Percentiles rank a stretch among this genome's conserved stretches.
Evolutionary conservation across 1,140 invertebrate genomes (phyloP).

Genomic region (Penaeus vannamei): DNA sequence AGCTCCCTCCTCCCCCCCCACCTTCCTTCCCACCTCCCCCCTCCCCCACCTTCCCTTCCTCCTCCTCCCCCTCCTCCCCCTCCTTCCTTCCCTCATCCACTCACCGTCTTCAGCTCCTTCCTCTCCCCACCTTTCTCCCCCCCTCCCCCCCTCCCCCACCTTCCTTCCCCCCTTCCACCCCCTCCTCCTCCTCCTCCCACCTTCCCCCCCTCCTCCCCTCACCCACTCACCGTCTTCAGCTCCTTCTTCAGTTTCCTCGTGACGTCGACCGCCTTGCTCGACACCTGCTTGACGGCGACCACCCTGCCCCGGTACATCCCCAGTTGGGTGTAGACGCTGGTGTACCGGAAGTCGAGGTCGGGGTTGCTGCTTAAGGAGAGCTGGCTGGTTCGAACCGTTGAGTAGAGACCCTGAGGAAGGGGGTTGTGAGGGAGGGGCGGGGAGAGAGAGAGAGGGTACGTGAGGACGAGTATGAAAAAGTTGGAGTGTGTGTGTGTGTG

Average conservation of each 20-base stretch:
- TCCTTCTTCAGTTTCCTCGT: conserved; percentile 94
- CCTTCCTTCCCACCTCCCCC: too few relatives aligned
- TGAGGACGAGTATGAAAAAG: not conserved
- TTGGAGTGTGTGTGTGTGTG: not conserved
- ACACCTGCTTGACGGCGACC: conserved; percentile 88
- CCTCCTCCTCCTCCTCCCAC: conserved; percentile 75
- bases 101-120: not conserved
- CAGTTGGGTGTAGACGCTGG: conserved; percentile 88
- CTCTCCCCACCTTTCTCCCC: not conserved
- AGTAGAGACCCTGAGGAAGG: conserved; percentile 56
- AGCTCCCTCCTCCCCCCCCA: not conserved
- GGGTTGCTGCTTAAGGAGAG: conserved; percentile 89
- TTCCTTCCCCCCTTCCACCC: too few relatives aligned
- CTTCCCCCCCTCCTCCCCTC: conserved; percentile 91
- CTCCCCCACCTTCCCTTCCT: conserved; percentile 75
- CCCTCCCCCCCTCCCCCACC: not conserved
- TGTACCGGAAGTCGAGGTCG: conserved; percentile 87
- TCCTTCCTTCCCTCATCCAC: not conserved
- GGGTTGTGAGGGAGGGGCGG: conserved; percentile 69
- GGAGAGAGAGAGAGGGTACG: conserved; percentile 71
- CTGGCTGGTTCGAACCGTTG: conserved; percentile 81
- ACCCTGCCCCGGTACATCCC: conserved; percentile 90
- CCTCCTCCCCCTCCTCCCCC: conserved; percentile 91
- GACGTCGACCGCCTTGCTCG: conserved; percentile 90
- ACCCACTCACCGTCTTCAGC: conserved; percentile 79